Base-by-base conservation (phyloP, 2,113 vertebrate species). In the Clarias batrachus region DNA sequence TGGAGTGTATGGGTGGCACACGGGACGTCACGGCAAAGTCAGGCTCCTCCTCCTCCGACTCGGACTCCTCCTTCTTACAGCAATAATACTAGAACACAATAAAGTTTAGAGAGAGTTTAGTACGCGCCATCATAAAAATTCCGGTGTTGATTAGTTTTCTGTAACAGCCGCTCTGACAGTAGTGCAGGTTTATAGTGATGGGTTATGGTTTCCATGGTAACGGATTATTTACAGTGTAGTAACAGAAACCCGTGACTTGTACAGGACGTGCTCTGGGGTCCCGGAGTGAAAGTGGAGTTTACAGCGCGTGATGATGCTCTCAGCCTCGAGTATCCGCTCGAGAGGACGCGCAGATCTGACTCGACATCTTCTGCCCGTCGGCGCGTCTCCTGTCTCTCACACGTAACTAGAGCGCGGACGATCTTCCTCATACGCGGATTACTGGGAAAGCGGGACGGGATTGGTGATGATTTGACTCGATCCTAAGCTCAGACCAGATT, bases 31-130 rank as follows among this genome's bases (percentile, higher is more conserved):
- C 95, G 0, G 96, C 97, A 65, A 99, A 99, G 95, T 99, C 98
- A 0, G 98, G 98, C 95, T 99, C 98, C 94, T 99, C 98, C 94
- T 98, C 97, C 85, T 98, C 98, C 93, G 97, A 98, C 95, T 98
- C 97, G 0, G 96, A 95, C 87, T 97, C 97, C 89, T 97, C 97
- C 92, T 97, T 97, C 89, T 95, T 95, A 95, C 98, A 99, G 94
- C 97, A 99, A 91, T 99, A 99, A 91, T 99, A 99, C 98, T 99
- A 92, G 21, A 52, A 83, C 4, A 19, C 78, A 41, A 59, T 33
- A 9, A 70, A 41, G 30, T 33, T 33, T 33, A 33, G 30, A 33
- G 30, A 33, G 10, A 23, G 30, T 21, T 65, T 12, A 37, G 17
- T 4, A 33, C n/a, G 19, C 27, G 3, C 25, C 16, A 14, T 13